phyloP scores from a whole-genome alignment of 1,140 invertebrate species.

The Argopecten irradians region DNA sequence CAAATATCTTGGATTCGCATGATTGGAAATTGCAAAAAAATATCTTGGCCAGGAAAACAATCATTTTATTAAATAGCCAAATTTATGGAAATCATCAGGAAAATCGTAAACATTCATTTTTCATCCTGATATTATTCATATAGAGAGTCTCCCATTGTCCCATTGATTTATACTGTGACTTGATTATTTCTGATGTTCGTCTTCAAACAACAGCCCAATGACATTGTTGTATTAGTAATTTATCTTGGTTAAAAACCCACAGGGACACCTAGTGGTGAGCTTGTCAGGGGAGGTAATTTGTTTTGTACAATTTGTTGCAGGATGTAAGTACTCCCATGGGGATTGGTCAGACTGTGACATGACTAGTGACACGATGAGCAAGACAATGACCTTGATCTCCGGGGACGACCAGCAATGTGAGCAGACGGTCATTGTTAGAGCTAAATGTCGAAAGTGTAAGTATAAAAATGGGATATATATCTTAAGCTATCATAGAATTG shows the following conservation, averaged over 20 bases:
- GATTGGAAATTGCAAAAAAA: too few species aligned
- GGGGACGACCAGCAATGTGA: constrained; percentile 57
- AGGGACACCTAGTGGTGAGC: background rate
- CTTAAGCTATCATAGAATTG: too few species aligned
- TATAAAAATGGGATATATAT: too few species aligned
- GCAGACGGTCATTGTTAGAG: constrained; percentile 49
- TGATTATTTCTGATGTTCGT: background rate
- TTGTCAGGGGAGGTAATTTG: constrained; percentile 27
- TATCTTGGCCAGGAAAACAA: too few species aligned
- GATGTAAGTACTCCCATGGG: constrained; percentile 58
- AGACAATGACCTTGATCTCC: constrained; percentile 53
- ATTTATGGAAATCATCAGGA: too few species aligned
- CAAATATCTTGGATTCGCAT: too few species aligned
- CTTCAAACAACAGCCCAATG: background rate
- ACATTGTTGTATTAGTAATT: background rate
- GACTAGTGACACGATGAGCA: constrained; percentile 60
- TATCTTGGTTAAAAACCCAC: background rate
- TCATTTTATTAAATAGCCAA: background rate
- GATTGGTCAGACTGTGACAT: constrained; percentile 60
- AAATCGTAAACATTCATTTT: too few species aligned
- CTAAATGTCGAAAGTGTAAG: constrained; percentile 61
- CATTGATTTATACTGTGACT: background rate
- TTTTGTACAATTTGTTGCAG: constrained; percentile 36
- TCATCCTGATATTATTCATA: too few species aligned
- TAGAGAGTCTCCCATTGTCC: too few species aligned